These are phyloP conservation scores for Sycophila texana DNA, from an alignment of 2,888 invertebrate genomes.

Conservation along the genomic window DNA sequence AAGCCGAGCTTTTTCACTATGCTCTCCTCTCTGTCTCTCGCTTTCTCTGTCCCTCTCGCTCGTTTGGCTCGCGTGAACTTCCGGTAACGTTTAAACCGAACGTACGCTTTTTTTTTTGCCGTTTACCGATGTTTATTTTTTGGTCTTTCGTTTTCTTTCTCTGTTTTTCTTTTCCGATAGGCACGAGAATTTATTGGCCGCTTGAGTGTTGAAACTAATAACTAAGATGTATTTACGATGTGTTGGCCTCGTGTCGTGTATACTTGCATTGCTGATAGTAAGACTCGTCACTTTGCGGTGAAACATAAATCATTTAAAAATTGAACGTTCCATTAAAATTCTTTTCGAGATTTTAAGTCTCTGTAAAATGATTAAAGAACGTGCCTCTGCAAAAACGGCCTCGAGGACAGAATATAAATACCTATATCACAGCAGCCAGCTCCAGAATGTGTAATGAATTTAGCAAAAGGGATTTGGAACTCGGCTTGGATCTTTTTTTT, in stretches of 20 bases:
- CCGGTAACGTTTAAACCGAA: slow-evolving; percentile 27
- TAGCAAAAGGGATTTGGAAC: not conserved
- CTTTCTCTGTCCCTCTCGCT: too few relatives aligned
- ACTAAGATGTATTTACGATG: too few relatives aligned
- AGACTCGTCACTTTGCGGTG: too few relatives aligned
- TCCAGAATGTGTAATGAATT: not conserved
- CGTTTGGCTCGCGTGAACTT: slow-evolving; percentile 53
- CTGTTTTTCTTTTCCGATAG: not conserved
- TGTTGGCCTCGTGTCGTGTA: too few relatives aligned
- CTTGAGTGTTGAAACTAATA: too few relatives aligned
- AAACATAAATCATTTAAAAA: too few relatives aligned
- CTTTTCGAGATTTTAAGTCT: too few relatives aligned
- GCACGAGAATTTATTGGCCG: too few relatives aligned
- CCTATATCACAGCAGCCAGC: slow-evolving; percentile 23
- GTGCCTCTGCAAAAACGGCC: not conserved
- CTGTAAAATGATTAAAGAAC: too few relatives aligned
- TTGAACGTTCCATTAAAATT: too few relatives aligned
- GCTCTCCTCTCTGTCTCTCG: not conserved
- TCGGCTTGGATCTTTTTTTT: slow-evolving; percentile 17
- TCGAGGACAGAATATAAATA: not conserved
- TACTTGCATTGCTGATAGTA: too few relatives aligned
- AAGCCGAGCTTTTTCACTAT: slow-evolving; percentile 55
- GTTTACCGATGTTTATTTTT: not conserved
- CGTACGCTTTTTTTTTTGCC: not conserved
- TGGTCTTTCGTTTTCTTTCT: not conserved